Evolutionary conservation across 2,113 vertebrate genomes (phyloP).

Genomic region (Lasiurus cinereus): DNA sequence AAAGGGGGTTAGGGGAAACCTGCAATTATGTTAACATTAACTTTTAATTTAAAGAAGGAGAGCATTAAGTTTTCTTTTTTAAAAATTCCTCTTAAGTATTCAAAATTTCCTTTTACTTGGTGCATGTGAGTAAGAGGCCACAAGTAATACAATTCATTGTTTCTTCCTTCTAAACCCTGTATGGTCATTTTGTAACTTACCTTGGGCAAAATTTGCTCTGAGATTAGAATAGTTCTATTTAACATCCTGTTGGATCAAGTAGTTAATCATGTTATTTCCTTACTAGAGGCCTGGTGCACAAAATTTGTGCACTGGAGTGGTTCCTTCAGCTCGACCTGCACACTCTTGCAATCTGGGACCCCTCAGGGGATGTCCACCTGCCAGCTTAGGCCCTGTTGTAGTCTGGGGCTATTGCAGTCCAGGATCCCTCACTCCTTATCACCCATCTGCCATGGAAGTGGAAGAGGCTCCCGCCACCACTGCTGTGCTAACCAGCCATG

Average conservation of each 20-base stretch:
- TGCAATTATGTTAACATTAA: too few relatives aligned
- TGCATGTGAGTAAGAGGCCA: neutral
- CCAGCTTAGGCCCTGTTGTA: too few relatives aligned
- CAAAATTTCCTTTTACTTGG: neutral
- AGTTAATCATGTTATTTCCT: neutral
- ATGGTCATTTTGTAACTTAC: slow-evolving; percentile 17
- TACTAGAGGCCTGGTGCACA: neutral
- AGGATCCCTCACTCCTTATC: too few relatives aligned
- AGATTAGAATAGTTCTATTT: neutral
- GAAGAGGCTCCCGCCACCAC: too few relatives aligned
- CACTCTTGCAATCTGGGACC: too few relatives aligned
- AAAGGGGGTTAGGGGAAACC: neutral
- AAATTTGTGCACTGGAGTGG: too few relatives aligned
- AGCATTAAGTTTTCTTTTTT: neutral
- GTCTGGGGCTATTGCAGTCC: too few relatives aligned
- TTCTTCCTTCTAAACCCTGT: slow-evolving; percentile 25
- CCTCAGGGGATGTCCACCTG: too few relatives aligned
- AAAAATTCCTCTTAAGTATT: neutral
- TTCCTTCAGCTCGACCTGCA: too few relatives aligned
- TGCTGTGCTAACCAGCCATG: too few relatives aligned
- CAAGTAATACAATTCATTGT: neutral
- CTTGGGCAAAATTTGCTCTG: neutral
- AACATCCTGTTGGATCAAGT: neutral
- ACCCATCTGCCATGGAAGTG: too few relatives aligned
- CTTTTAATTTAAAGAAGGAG: neutral